These are phyloP conservation scores for Microctonus brassicae DNA, from an alignment of 2,888 invertebrate species.

Conservation along the genomic window DNA sequence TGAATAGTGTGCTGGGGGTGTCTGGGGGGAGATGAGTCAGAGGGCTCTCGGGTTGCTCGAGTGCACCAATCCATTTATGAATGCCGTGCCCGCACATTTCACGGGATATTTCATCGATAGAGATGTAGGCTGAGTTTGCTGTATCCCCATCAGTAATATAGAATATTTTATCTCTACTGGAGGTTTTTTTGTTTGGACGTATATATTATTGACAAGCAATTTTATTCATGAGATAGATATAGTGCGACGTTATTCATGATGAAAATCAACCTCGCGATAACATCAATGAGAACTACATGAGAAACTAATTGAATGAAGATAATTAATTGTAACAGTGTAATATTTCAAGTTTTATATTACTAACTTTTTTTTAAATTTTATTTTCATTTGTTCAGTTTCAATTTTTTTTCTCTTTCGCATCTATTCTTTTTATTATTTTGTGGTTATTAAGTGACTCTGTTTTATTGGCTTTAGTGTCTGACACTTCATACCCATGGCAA, in stretches of 20 bases:
- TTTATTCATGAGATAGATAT: not conserved
- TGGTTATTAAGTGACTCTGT: not conserved
- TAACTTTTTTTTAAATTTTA: not conserved
- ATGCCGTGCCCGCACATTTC: conserved; percentile 52
- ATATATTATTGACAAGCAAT: not conserved
- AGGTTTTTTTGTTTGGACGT: not conserved
- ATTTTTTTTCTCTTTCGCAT: not conserved
- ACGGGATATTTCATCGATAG: conserved; percentile 56
- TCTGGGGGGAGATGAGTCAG: conserved; percentile 50
- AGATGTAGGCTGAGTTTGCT: conserved; percentile 49
- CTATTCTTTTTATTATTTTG: not conserved
- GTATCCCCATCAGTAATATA: not conserved
- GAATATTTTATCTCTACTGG: not conserved
- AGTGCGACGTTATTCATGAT: not conserved
- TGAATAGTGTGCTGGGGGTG: not conserved
- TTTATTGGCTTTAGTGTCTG: not conserved
- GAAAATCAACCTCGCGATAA: not conserved
- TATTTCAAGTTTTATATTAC: not conserved
- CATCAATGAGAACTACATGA: not conserved
- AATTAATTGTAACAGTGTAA: not conserved
- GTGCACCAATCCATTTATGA: conserved; percentile 57
- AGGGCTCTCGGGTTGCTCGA: conserved; percentile 44
- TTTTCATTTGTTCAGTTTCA: not conserved
- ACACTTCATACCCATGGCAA: conserved; percentile 17
- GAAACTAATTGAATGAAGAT: conserved; percentile 19